Evolutionary conservation across 1,140 invertebrate genomes (phyloP).

Genomic region (Drosophila murphyi): DNA sequence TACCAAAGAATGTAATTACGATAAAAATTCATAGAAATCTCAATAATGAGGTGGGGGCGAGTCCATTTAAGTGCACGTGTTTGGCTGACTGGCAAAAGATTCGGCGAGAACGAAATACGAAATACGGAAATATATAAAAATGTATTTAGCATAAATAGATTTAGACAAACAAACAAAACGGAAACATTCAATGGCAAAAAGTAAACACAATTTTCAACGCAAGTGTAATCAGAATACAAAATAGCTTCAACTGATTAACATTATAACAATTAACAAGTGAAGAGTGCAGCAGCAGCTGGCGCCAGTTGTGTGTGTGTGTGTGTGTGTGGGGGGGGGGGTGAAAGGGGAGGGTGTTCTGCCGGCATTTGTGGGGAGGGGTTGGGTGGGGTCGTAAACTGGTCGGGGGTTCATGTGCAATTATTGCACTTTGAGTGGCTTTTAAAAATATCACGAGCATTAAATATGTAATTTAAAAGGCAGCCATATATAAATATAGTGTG

Average conservation of each 20-base stretch:
- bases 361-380: neutral
- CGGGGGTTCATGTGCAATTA: conserved; percentile 50
- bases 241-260: conserved; percentile 34
- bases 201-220: neutral
- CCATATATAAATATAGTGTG: conserved; percentile 19
- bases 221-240: conserved; percentile 33
- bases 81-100: neutral
- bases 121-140: conserved; percentile 35
- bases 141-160: neutral
- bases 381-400: conserved; percentile 17
- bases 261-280: conserved; percentile 22
- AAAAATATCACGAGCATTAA: conserved; percentile 45
- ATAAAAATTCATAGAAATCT: conserved; percentile 18
- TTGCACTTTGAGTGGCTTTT: conserved; percentile 49
- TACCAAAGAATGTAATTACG: neutral
- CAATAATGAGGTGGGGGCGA: conserved; percentile 11
- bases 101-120: conserved; percentile 17
- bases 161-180: conserved; percentile 20
- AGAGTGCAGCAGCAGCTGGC: conserved; percentile 19
- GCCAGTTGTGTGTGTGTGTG: neutral
- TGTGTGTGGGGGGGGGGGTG: too few relatives aligned
- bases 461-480: conserved; percentile 47
- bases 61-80: conserved; percentile 1
- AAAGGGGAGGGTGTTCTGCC: neutral
- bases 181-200: conserved; percentile 19